Evolutionary conservation across 2,113 vertebrate species (phyloP), one percentile per base, ranked within the genome.

Genomic region (Channa maculata): DNA sequence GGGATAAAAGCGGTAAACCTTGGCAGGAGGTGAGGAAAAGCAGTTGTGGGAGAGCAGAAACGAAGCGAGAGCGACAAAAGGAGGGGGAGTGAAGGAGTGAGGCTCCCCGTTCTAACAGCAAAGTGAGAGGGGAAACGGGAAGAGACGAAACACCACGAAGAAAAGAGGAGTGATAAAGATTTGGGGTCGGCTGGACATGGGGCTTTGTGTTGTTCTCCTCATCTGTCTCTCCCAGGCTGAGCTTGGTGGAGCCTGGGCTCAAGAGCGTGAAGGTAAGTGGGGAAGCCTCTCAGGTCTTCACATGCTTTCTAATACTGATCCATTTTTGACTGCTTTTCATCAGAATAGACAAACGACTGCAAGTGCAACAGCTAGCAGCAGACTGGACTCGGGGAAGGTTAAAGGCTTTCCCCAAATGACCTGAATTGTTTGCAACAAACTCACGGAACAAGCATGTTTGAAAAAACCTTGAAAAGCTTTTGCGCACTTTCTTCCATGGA

Each of bases 171-270:
- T 46, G 60, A 64, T 77, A 80, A 80, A 76, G 67, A 91, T 82
- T 44, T 37, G 41, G 76, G 75, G 76, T 61, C 61, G 52, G 75
- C 77, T 43, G 90, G 92, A 92, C 87, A 95, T 95, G 94, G 90
- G 92, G 88, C 84, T 94, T 52, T 93, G 86, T 71, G 88, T 91
- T 60, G 79, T 94, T 86, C 84, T 95, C 87, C 86, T 95, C 65
- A 89, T 95, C 86, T 94, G 91, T 86, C 92, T 95, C 72, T 93
- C 91, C 80, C 94, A 93, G 91, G 92, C 91, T 75, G 92, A 94
- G 87, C 79, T 95, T 82, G 89, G 88, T 61, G 92, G 87, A 83
- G 89, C 91, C 62, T 93, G 91, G 92, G 89, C 90, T 75, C 89
- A 85, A 14, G 84, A 87, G 66, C 86, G 71, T 41, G 83, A 88